Evolutionary conservation across 2,888 invertebrate species (phyloP), one percentile per base, ranked within the genome.

Genomic region (Drosophila borealis): DNA sequence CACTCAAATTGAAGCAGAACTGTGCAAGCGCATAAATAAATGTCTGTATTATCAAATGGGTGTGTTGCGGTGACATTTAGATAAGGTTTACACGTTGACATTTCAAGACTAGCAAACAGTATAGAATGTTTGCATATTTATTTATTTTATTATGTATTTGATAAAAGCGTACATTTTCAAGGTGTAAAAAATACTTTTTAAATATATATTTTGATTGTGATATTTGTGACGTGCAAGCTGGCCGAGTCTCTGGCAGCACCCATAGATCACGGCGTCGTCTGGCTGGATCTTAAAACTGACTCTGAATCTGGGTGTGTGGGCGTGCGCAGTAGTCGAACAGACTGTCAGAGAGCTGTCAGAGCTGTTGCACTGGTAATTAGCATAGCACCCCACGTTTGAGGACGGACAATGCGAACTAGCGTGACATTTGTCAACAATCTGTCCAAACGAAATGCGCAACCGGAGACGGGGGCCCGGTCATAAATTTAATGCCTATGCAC

Each of bases 381-480:
- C 89, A 83, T 86, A 76, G 59, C 74, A 69, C 66, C 61, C 65
- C 68, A 56, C 57, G 34, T 21, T 50, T 50, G 50, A 44, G 41
- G 44, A 49, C 56, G 48, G 60, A 64, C 63, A 72, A 77, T 76
- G 63, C 56, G 56, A 74, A 74, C 71, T 78, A 51, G 64, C 57
- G 42, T 70, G 82, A 82, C 80, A 83, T 88, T 80, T 85, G 82
- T 83, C 87, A 86, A 71, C 79, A 76, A 74, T 76, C 72, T 86
- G 74, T 81, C 81, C 81, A 59, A 86, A 54, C 48, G 63, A 70
- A 60, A 76, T 37, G 76, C 69, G 64, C 63, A 53, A 70, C 57
- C 63, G 39, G 46, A 19, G 55, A 44, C 39, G 67, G 65, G 67
- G 65, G 17, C 29, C 61, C 39, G 80, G 81, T 19, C 77, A 81